Conservation (phyloP, 2,113 vertebrate genomes). For the Anhinga rufa region DNA sequence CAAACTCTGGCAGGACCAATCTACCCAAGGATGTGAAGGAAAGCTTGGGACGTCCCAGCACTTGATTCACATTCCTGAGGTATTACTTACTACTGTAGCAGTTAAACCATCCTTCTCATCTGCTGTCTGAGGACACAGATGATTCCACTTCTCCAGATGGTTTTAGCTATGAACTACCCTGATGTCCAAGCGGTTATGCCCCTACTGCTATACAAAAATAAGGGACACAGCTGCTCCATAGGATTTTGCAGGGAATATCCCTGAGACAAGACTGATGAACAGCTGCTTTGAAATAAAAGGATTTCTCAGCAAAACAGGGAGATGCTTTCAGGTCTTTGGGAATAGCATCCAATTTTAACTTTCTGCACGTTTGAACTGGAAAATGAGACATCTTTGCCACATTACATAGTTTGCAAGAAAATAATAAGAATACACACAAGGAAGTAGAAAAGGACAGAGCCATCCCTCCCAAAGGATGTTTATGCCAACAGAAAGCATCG, state of each 20-base stretch:
- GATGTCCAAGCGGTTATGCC: not conserved
- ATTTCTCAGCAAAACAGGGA: not conserved
- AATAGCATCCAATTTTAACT: not conserved
- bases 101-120: not conserved
- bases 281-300: not conserved
- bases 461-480: not conserved
- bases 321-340: not conserved
- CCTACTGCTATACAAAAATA: not conserved
- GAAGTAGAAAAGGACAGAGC: not conserved
- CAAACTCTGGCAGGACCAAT: not conserved
- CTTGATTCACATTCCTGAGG: not conserved
- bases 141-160: not conserved
- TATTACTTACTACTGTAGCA: not conserved
- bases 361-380: not conserved
- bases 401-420: not conserved
- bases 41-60: fast-evolving
- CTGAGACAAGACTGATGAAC: not conserved
- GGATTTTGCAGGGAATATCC: not conserved
- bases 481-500: not conserved
- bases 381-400: not conserved
- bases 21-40: not conserved
- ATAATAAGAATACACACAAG: not conserved
- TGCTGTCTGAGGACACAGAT: not conserved
- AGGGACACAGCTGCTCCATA: not conserved
- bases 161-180: not conserved